Percentiles rank a stretch among this genome's conserved stretches.
Conservation (phyloP, 1,140 invertebrate species). For the Papilio xuthus region DNA sequence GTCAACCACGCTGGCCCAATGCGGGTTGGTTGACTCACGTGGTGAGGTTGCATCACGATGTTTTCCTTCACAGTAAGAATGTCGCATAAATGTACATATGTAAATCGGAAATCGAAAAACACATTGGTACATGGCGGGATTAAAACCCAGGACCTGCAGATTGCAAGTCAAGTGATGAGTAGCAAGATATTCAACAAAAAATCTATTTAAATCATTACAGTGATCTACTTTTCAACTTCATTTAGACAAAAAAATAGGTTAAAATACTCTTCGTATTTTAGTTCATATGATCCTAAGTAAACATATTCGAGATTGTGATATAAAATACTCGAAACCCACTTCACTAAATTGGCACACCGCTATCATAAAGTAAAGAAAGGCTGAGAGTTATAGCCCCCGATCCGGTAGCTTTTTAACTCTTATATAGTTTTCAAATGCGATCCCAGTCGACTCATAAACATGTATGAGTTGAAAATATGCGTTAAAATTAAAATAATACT, state of each 20-base stretch:
- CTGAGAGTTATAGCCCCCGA: neutral
- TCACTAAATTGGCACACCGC: conserved; percentile 21
- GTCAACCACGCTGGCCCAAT: no score
- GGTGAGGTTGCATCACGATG: no score
- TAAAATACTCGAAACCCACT: conserved; percentile 29
- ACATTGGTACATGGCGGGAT: no score
- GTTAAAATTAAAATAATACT: conserved; percentile 9
- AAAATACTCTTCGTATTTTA: neutral
- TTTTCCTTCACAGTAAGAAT: no score
- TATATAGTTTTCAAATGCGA: conserved; percentile 22
- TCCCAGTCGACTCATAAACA: conserved; percentile 7
- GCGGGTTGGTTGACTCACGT: no score
- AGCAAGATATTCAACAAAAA: no score
- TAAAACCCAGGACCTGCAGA: no score
- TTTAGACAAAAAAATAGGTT: neutral
- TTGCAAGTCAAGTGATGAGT: no score
- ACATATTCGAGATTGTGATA: neutral
- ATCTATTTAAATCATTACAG: no score
- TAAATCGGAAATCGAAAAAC: no score
- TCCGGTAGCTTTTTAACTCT: conserved; percentile 11
- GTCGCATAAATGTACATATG: no score
- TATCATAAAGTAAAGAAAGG: conserved; percentile 28
- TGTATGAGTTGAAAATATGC: neutral
- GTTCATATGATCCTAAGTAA: conserved; percentile 8
- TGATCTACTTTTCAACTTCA: neutral